Evolutionary conservation across 2,113 vertebrate species (phyloP).

Genomic region (Rafetus swinhoei): DNA sequence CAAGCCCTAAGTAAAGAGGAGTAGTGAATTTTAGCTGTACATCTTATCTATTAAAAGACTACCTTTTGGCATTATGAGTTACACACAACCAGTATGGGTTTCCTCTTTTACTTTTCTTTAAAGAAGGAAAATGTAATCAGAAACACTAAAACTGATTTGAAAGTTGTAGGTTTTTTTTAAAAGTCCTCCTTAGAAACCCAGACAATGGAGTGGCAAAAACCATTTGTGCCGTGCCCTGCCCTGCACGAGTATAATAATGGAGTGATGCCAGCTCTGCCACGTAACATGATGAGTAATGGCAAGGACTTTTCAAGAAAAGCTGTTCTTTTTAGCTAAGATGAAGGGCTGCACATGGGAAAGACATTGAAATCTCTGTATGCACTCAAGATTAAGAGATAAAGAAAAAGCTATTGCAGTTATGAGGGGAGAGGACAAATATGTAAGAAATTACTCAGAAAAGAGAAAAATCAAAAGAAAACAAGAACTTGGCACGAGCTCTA

Average conservation of each 20-base stretch:
- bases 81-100: neutral
- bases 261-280: neutral
- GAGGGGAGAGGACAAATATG: neutral
- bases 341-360: neutral
- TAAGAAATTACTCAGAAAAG: too few species aligned
- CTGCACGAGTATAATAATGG: neutral
- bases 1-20: neutral
- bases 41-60: neutral
- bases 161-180: neutral
- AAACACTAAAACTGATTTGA: neutral
- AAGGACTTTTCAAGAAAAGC: too few species aligned
- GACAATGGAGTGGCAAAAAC: neutral
- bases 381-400: neutral
- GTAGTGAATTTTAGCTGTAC: neutral
- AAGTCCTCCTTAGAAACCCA: neutral
- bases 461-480: neutral
- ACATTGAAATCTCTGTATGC: neutral
- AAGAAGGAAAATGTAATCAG: neutral
- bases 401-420: neutral
- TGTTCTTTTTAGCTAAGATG: accelerated
- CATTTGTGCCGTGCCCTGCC: too few species aligned
- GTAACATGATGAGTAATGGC: too few species aligned
- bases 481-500: neutral
- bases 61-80: neutral
- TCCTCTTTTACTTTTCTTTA: neutral